Conservation (phyloP, 2,888 invertebrate genomes). For the Prionchulus punctatus region DNA sequence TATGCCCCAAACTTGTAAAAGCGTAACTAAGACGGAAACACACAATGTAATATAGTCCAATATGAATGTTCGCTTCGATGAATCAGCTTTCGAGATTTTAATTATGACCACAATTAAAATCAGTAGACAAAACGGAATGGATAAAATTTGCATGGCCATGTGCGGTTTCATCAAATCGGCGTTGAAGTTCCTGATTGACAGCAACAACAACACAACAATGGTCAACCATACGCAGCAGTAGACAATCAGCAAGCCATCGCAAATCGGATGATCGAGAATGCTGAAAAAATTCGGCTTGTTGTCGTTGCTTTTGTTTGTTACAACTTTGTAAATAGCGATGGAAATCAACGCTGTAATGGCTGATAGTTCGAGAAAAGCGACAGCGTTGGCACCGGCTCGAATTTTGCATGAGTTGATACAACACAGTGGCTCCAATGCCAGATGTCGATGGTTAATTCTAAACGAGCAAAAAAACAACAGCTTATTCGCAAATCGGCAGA, state of each 20-base stretch:
- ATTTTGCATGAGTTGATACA: neutral
- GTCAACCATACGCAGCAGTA: neutral
- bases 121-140: neutral
- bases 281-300: too few relatives aligned
- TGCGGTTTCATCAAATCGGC: neutral
- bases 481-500: too few relatives aligned
- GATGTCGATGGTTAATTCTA: neutral
- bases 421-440: constrained; percentile 2
- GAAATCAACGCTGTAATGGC: too few relatives aligned
- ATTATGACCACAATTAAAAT: neutral
- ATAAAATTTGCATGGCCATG: neutral
- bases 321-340: too few relatives aligned
- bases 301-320: too few relatives aligned
- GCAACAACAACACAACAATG: neutral
- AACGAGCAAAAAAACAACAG: too few relatives aligned
- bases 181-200: neutral
- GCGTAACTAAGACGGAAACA: too few relatives aligned
- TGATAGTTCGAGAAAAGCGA: neutral
- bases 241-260: neutral
- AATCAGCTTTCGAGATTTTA: too few relatives aligned
- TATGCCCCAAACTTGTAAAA: neutral
- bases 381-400: neutral
- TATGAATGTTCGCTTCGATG: too few relatives aligned
- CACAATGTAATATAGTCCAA: too few relatives aligned
- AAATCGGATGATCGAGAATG: neutral